These are phyloP conservation scores for Orthosia gracilis DNA, from an alignment of 2,888 invertebrate genomes.

Conservation along the genomic window DNA sequence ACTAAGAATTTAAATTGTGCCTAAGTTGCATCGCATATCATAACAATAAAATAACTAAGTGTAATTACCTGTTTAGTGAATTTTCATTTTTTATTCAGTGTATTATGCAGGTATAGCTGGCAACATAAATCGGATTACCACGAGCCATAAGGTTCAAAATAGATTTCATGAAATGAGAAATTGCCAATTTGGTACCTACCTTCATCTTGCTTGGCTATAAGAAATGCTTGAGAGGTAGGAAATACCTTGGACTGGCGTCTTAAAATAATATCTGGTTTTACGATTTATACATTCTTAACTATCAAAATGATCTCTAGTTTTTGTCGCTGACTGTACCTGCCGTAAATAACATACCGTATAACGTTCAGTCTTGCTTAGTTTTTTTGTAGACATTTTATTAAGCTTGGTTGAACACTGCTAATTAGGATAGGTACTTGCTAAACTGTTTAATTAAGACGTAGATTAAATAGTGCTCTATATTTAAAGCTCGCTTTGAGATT, in stretches of 20 bases:
- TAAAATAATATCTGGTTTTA: too few relatives aligned
- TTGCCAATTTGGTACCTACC: not conserved
- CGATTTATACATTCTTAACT: not conserved
- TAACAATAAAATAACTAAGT: not conserved
- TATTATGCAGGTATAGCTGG: not conserved
- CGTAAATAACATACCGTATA: not conserved
- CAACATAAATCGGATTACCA: not conserved
- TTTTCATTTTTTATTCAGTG: conserved; percentile 10
- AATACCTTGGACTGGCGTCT: too few relatives aligned
- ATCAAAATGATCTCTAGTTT: not conserved
- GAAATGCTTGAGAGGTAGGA: not conserved
- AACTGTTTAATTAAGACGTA: conserved; percentile 1
- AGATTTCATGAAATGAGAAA: not conserved
- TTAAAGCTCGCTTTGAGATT: not conserved
- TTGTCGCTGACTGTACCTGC: not conserved
- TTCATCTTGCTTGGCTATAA: not conserved
- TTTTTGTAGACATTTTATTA: conserved; percentile 13
- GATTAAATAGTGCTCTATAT: not conserved
- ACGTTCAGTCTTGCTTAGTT: conserved; percentile 1
- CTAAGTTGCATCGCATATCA: not conserved
- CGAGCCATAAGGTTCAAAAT: not conserved
- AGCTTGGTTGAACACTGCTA: not conserved
- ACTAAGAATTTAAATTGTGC: not conserved
- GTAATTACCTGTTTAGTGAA: not conserved
- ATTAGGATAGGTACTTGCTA: not conserved